Percentiles rank a stretch among this genome's conserved stretches.
phyloP scores from a whole-genome alignment of 2,888 invertebrate species.

The Limnephilus rhombicus region DNA sequence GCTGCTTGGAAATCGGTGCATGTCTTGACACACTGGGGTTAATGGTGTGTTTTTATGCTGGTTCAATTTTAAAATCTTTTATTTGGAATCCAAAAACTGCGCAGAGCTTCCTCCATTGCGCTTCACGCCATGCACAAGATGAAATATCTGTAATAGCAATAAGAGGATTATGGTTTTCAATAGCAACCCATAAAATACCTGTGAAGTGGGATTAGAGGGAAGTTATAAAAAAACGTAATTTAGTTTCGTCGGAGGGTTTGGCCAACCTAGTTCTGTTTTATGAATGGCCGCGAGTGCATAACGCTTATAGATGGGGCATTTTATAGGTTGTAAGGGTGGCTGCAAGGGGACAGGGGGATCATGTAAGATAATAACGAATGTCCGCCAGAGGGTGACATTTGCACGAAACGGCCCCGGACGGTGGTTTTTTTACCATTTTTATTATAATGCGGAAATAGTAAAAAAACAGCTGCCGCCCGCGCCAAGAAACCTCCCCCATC shows the following conservation, averaged over 20 bases:
- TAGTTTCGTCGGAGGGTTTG: constrained; percentile 49
- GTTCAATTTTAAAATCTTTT: background rate
- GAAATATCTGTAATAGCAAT: constrained; percentile 36
- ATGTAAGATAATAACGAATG: constrained; percentile 66
- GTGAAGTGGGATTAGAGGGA: constrained; percentile 57
- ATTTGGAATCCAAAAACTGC: background rate
- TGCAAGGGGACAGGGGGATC: constrained; percentile 52
- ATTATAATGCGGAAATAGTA: constrained; percentile 80
- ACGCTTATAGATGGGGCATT: constrained; percentile 59
- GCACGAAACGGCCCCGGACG: constrained; percentile 78
- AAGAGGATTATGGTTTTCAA: constrained; percentile 41
- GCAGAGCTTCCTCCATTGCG: background rate
- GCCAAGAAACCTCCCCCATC: constrained; percentile 67
- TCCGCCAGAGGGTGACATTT: constrained; percentile 76
- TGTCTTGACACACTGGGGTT: background rate
- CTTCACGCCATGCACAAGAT: constrained; percentile 10
- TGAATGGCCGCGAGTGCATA: constrained; percentile 63
- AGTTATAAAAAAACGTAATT: constrained; percentile 63
- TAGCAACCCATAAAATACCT: constrained; percentile 48
- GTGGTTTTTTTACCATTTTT: constrained; percentile 81
- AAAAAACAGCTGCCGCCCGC: constrained; percentile 81
- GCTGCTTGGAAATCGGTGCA: too few relatives aligned
- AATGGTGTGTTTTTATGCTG: background rate
- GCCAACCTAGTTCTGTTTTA: constrained; percentile 55
- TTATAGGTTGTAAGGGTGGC: constrained; percentile 56